phyloP scores from a whole-genome alignment of 2,797 vertebrate species.

The Myripristis murdjan region DNA sequence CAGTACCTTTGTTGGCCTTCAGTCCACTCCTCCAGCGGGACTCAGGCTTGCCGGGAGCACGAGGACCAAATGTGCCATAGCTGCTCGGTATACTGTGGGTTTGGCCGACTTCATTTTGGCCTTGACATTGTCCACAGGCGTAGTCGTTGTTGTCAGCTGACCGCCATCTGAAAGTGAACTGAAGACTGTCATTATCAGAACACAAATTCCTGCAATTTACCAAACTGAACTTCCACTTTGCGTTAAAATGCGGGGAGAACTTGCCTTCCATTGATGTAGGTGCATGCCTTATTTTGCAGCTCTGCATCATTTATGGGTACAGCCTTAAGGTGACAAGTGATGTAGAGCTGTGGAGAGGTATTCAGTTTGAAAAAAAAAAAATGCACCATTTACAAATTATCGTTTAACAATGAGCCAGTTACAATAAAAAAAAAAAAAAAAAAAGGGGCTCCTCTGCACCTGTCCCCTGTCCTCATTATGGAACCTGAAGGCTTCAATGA shows the following conservation, averaged over 20 bases:
- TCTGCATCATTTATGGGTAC: slow-evolving; percentile 58
- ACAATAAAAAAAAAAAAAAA: too few relatives aligned
- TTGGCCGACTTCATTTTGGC: slow-evolving; percentile 29
- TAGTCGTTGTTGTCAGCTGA: slow-evolving; percentile 79
- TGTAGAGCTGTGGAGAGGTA: slow-evolving; percentile 69
- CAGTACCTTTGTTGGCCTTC: slow-evolving; percentile 18
- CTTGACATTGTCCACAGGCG: slow-evolving; percentile 70
- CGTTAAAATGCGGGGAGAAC: not conserved
- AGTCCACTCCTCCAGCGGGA: slow-evolving; percentile 25
- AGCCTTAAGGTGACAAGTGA: slow-evolving; percentile 75
- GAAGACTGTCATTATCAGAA: fast-evolving
- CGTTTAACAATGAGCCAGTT: not conserved
- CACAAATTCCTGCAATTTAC: too few relatives aligned
- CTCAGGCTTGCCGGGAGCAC: slow-evolving; percentile 47
- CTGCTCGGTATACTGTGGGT: not conserved
- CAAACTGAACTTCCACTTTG: not conserved
- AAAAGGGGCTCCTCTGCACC: too few relatives aligned
- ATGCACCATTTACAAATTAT: not conserved
- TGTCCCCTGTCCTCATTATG: slow-evolving; percentile 55
- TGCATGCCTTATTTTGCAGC: slow-evolving; percentile 71
- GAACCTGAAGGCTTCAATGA: slow-evolving; percentile 78
- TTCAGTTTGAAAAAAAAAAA: fast-evolving
- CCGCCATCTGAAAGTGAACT: slow-evolving; percentile 65
- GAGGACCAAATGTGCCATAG: slow-evolving; percentile 39
- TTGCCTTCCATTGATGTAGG: slow-evolving; percentile 64